phyloP scores from a whole-genome alignment of 2,113 vertebrate genomes.

The Ceyx melanurus region DNA sequence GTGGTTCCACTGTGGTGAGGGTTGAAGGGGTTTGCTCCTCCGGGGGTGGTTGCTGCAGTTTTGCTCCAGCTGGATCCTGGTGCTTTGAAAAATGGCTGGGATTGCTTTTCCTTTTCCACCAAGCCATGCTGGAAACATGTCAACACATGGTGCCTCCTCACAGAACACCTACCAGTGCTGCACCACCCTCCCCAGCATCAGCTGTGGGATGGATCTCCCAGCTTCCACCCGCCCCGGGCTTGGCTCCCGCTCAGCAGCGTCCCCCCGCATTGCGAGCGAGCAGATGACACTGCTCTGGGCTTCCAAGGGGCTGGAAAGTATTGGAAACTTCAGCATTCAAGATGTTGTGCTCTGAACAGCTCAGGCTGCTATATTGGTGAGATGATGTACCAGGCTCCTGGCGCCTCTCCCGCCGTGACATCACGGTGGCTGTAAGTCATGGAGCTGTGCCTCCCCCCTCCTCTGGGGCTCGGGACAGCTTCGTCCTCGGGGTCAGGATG shows the following conservation, averaged over 20 bases:
- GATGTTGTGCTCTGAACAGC: slow-evolving; percentile 46
- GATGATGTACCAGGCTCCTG: slow-evolving; percentile 46
- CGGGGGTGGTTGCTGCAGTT: background rate
- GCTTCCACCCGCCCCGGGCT: background rate
- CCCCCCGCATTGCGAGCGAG: background rate
- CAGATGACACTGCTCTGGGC: slow-evolving; percentile 12
- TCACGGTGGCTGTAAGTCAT: slow-evolving; percentile 22
- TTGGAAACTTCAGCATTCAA: slow-evolving; percentile 33
- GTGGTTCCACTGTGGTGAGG: fast-evolving
- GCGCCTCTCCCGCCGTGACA: background rate
- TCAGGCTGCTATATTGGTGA: slow-evolving; percentile 40
- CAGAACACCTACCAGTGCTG: background rate
- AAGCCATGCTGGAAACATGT: background rate
- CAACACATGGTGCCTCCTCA: background rate
- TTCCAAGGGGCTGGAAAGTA: background rate
- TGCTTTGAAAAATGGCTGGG: background rate
- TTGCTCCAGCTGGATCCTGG: background rate
- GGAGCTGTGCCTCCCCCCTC: background rate
- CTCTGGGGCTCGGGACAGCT: background rate
- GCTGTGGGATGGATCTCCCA: background rate
- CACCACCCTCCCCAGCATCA: background rate
- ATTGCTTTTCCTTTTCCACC: background rate
- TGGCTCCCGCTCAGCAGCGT: background rate
- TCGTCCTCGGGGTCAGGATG: background rate
- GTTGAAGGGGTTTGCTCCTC: background rate